phyloP scores from a whole-genome alignment of 2,113 vertebrate genomes.

The Triplophysa rosa region DNA sequence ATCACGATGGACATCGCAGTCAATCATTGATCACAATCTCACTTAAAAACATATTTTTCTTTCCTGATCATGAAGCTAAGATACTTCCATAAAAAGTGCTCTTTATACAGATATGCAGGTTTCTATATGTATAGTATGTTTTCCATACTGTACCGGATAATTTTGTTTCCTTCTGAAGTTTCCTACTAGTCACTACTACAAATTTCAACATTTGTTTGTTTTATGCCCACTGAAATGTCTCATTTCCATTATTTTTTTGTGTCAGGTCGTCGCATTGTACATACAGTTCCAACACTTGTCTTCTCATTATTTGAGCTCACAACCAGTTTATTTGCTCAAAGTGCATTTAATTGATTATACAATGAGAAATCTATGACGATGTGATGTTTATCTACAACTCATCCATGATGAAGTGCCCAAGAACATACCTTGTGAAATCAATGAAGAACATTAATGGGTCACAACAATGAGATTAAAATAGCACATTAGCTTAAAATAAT shows the following conservation, averaged over 20 bases:
- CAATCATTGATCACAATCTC: neutral
- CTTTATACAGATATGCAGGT: neutral
- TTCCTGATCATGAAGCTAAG: neutral
- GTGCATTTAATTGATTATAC: neutral
- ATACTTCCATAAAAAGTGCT: neutral
- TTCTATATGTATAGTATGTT: neutral
- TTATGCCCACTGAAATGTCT: neutral
- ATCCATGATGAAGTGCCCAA: conserved; percentile 30
- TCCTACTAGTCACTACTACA: neutral
- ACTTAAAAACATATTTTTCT: neutral
- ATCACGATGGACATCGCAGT: neutral
- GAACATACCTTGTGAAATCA: neutral
- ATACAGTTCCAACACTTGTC: neutral
- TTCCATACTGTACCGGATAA: no score
- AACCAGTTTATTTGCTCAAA: conserved; percentile 8
- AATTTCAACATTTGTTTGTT: neutral
- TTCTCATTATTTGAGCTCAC: neutral
- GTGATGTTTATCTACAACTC: neutral
- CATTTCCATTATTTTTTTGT: neutral
- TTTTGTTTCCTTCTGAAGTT: no score
- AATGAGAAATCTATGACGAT: neutral
- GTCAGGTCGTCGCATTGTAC: neutral
- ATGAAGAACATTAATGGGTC: neutral
- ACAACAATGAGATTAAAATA: neutral
- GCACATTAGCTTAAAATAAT: neutral